Percentiles rank a stretch among this genome's conserved stretches.
Conservation (phyloP, 2,797 vertebrate genomes). For the Carduelis carduelis region DNA sequence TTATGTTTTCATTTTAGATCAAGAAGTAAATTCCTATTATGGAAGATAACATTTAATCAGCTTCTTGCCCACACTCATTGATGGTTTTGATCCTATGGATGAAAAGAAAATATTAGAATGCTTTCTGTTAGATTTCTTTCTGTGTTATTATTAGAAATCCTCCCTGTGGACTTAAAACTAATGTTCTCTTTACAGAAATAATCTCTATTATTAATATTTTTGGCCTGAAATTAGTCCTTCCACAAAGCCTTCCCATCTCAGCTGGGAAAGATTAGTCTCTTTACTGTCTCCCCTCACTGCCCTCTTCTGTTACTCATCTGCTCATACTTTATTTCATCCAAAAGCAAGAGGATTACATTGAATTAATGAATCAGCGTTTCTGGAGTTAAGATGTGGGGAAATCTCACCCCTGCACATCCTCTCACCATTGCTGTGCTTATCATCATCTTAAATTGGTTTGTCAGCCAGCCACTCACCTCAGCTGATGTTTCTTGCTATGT, state of each 20-base stretch:
- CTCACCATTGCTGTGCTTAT: constrained; percentile 10
- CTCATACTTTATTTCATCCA: neutral
- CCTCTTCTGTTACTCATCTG: constrained; percentile 52
- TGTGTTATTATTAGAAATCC: neutral
- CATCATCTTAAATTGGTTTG: constrained; percentile 52
- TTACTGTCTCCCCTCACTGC: constrained; percentile 36
- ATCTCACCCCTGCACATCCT: neutral
- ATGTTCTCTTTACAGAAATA: constrained; percentile 32
- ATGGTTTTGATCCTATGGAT: neutral
- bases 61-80: neutral
- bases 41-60: neutral
- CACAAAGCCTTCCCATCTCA: neutral
- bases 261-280: constrained; percentile 10
- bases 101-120: neutral
- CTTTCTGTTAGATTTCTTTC: constrained; percentile 3
- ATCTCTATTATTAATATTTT: constrained; percentile 33
- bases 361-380: constrained; percentile 14
- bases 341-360: neutral
- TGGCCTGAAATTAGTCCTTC: constrained; percentile 14
- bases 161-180: constrained; percentile 39
- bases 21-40: neutral
- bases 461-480: constrained; percentile 47
- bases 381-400: constrained; percentile 35
- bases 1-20: neutral
- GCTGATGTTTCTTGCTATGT: constrained; percentile 35